Conservation (phyloP, 2,113 vertebrate genomes). For the Lepus timidus region DNA sequence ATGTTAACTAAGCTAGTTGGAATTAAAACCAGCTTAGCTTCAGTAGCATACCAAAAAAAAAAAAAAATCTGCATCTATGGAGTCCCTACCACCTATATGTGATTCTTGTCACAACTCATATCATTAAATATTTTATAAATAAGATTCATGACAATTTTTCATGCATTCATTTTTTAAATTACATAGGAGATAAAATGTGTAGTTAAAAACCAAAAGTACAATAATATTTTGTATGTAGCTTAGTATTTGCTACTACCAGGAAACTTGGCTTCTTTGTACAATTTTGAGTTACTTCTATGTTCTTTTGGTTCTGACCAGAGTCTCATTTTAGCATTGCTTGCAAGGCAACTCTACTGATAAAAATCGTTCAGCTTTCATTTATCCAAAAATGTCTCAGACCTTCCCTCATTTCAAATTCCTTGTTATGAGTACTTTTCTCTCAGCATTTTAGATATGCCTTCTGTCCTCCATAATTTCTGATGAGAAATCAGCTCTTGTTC, state of each 20-base stretch:
- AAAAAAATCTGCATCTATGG: neutral
- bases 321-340: neutral
- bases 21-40: neutral
- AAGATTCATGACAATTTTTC: neutral
- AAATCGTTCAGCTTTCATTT: neutral
- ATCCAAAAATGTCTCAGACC: neutral
- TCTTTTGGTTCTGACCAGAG: neutral
- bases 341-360: neutral
- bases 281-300: neutral
- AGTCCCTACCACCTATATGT: too few relatives aligned
- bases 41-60: too few relatives aligned
- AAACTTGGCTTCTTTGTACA: neutral
- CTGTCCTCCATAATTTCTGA: neutral
- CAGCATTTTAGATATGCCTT: neutral
- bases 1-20: too few relatives aligned
- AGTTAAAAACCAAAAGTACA: neutral
- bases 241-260: neutral
- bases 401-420: neutral
- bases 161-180: neutral
- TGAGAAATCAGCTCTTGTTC: neutral
- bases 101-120: too few relatives aligned
- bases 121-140: neutral
- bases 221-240: neutral
- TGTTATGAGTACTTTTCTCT: neutral
- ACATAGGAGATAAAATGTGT: neutral